Evolutionary conservation across 2,113 vertebrate genomes (phyloP).

Genomic region (Catharus minimus): DNA sequence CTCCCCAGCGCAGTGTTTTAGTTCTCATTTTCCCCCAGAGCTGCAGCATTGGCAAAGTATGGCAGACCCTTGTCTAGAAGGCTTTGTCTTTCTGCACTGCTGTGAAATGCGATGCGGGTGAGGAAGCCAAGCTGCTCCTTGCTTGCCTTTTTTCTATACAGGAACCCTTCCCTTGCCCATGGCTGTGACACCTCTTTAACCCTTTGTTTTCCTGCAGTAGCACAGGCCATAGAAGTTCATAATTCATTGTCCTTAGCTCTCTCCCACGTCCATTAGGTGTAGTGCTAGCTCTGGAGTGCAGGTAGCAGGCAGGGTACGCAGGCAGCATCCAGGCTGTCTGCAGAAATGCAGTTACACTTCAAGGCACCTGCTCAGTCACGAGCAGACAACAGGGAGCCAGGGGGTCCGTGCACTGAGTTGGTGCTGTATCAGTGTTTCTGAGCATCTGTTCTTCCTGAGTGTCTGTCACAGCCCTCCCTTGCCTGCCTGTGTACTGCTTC

Average conservation of each 20-base stretch:
- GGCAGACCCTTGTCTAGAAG: neutral
- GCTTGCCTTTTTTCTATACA: neutral
- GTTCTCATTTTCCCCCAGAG: neutral
- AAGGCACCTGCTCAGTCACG: neutral
- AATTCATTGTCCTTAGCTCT: neutral
- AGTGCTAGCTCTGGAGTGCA: neutral
- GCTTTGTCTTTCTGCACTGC: neutral
- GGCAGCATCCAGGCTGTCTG: neutral
- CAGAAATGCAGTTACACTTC: neutral
- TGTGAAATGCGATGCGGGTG: fast-evolving
- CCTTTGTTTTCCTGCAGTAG: neutral
- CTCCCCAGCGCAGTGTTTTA: neutral
- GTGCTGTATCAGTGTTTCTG: neutral
- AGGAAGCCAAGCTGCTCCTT: neutral
- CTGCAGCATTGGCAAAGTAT: neutral
- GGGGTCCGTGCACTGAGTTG: neutral
- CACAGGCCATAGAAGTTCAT: neutral
- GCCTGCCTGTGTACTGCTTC: neutral
- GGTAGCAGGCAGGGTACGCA: fast-evolving
- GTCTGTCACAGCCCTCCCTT: neutral
- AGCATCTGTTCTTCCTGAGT: neutral
- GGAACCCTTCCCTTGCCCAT: neutral
- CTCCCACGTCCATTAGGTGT: fast-evolving
- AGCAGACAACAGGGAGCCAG: neutral
- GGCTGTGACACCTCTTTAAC: neutral